A percentile compares a stretch with the other conserved stretches of the same genome.
These are phyloP conservation scores for Sympetrum striolatum DNA, from an alignment of 2,888 invertebrate genomes.

Conservation along the genomic window DNA sequence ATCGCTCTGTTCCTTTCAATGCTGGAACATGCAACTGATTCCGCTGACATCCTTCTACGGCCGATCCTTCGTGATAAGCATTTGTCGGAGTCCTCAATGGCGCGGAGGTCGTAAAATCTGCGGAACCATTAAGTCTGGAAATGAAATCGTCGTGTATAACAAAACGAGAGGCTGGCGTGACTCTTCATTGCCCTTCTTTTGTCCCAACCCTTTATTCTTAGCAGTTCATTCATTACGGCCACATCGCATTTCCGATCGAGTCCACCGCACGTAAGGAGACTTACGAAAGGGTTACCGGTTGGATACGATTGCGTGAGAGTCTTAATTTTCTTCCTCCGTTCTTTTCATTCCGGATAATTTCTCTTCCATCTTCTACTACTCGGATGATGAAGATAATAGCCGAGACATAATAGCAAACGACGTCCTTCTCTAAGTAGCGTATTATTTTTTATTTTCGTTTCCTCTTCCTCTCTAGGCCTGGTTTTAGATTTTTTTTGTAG, in stretches of 20 bases:
- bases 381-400: slow-evolving; percentile 31
- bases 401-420: slow-evolving; percentile 1
- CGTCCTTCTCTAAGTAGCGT: neutral
- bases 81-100: neutral
- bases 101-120: neutral
- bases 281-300: neutral
- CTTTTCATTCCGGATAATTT: slow-evolving; percentile 38
- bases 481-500: too few relatives aligned
- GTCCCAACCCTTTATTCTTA: neutral
- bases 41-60: neutral
- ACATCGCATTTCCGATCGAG: neutral
- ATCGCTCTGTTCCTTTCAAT: too few relatives aligned
- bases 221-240: neutral
- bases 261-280: neutral
- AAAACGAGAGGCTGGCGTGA: neutral
- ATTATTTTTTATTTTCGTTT: neutral
- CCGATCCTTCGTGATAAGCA: neutral
- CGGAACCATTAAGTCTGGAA: neutral
- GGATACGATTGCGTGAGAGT: slow-evolving; percentile 34
- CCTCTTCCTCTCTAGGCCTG: too few relatives aligned
- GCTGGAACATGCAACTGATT: neutral
- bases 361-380: neutral
- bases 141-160: neutral
- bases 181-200: neutral
- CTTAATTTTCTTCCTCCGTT: neutral